Base-by-base conservation (phyloP, 2,797 vertebrate species). In the Acropternis orthonyx region DNA sequence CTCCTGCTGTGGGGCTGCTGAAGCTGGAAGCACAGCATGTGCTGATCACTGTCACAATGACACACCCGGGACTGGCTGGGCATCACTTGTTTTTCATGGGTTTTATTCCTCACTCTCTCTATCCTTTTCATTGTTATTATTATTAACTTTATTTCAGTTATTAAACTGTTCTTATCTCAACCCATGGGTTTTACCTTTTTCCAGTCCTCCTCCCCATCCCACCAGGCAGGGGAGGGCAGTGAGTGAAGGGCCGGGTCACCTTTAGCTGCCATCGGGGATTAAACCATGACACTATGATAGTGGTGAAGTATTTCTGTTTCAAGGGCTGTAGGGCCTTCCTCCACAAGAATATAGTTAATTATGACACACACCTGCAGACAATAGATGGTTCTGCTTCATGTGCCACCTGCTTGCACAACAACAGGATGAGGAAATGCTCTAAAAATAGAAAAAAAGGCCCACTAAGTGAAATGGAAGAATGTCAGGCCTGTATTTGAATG, bases 351-450 rank as follows among this genome's bases (percentile, higher is more conserved):
- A 4, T 37, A 46, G 24, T 44, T 91, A 85, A 51, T 71, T 73
- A 32, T 61, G 87, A 55, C 41, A 32, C 88, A 71, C 96, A 94
- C 88, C 88, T 97, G 92, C 81, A 95, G 48, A 89, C 84, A 96
- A 92, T 92, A 74, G 89, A 87, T 51, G 54, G 88, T 85, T 90
- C 55, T 96, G 72, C 82, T 88, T 68, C 65, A 41, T 56, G 20
- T 52, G 55, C 58, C 85, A 91, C 95, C 92, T 95, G 87, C 72
- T 83, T 72, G 63, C 41, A 77, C 89, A 92, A 93, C 87, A 96
- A 96, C 89, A 94, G 92, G 92, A 93, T 94, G 66, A 94, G 95
- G 93, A 97, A 95, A 82, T 65, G 72, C n/a, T 81, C 59, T 83
- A 76, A 83, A 94, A 92, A 88, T 91, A 91, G 87, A 30, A 88